phyloP scores from a whole-genome alignment of 2,113 vertebrate genomes.

The Halcyon senegalensis region DNA sequence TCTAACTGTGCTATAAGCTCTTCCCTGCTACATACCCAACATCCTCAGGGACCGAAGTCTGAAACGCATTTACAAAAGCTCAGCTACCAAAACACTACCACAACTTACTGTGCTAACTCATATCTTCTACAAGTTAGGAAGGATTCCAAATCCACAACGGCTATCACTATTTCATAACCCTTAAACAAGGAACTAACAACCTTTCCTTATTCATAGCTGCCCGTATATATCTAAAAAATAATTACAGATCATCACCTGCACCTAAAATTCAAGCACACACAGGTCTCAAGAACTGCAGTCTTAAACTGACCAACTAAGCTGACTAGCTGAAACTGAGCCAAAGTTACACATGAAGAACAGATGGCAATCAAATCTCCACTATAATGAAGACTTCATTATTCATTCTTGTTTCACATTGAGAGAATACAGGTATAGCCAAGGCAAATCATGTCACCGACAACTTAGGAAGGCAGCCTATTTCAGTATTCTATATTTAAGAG shows the following conservation, averaged over 20 bases:
- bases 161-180: neutral
- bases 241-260: neutral
- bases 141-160: neutral
- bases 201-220: neutral
- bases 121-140: neutral
- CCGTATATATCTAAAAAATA: neutral
- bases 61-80: neutral
- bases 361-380: neutral
- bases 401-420: neutral
- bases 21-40: neutral
- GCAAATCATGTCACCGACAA: neutral
- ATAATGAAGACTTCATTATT: neutral
- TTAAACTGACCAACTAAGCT: neutral
- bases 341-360: neutral
- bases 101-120: neutral
- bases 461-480: neutral
- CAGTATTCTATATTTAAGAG: neutral
- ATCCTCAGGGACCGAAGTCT: neutral
- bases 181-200: neutral
- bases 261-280: neutral
- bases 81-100: neutral
- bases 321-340: neutral
- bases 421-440: neutral
- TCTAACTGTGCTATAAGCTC: neutral
- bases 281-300: neutral